These are phyloP conservation scores for Plebejus melissa DNA, from an alignment of 2,888 invertebrate genomes.

Conservation along the genomic window DNA sequence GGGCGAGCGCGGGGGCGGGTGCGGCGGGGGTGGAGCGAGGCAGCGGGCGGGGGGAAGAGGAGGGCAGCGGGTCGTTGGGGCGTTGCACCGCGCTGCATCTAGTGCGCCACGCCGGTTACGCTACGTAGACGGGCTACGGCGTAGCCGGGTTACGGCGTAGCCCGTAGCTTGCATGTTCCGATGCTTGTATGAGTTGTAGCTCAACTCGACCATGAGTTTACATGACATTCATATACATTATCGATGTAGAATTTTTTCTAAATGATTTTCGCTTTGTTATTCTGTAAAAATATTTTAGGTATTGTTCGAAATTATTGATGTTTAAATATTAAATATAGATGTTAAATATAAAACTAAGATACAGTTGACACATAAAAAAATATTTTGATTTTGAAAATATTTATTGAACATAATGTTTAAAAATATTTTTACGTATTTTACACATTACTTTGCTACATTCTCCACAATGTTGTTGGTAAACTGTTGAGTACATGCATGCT, in stretches of 20 bases:
- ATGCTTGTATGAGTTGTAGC: conserved; percentile 34
- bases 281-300: not conserved
- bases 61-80: conserved; percentile 51
- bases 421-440: not conserved
- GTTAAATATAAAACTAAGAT: not conserved
- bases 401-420: not conserved
- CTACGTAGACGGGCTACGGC: conserved; percentile 43
- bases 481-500: not conserved
- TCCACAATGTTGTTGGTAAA: not conserved
- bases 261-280: not conserved
- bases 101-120: conserved; percentile 61
- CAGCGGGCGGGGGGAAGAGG: conserved; percentile 34
- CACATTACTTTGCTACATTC: not conserved
- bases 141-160: conserved; percentile 48
- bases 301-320: not conserved
- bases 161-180: conserved; percentile 37
- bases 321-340: not conserved
- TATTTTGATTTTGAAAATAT: not conserved
- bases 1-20: conserved; percentile 35
- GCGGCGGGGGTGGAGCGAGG: conserved; percentile 36
- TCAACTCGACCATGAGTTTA: conserved; percentile 33
- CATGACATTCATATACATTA: conserved; percentile 27
- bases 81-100: conserved; percentile 72
- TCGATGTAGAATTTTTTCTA: not conserved
- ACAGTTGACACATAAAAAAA: not conserved